A percentile compares a stretch with the other conserved stretches of the same genome.
Conservation (phyloP, 2,888 invertebrate species). For the Embidobia sp. region DNA sequence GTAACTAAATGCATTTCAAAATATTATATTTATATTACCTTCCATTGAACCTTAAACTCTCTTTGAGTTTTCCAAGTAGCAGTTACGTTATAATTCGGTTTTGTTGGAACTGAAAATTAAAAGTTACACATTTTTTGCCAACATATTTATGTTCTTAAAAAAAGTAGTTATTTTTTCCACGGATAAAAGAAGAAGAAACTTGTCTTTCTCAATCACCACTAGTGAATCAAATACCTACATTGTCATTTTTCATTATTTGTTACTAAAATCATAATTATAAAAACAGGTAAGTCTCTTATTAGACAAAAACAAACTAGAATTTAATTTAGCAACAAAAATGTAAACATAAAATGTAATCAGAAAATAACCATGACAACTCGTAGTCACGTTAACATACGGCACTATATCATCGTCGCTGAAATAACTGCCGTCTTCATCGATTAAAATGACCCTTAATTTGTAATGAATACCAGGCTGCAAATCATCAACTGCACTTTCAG, state of each 20-base stretch:
- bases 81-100: constrained; percentile 58
- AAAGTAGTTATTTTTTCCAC: no score
- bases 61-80: constrained; percentile 48
- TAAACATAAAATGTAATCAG: not conserved
- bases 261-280: no score
- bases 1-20: no score
- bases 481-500: constrained; percentile 33
- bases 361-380: constrained; percentile 55
- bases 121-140: no score
- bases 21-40: constrained; percentile 52
- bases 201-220: no score
- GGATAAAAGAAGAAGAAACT: no score
- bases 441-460: constrained; percentile 54
- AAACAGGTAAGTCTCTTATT: no score
- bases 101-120: constrained; percentile 45
- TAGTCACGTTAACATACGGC: constrained; percentile 49
- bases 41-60: constrained; percentile 61
- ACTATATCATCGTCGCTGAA: constrained; percentile 45
- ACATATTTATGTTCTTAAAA: not conserved
- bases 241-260: no score
- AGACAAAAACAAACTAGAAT: no score
- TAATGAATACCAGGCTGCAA: constrained; percentile 58
- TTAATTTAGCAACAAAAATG: no score
- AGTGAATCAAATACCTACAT: no score
- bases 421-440: constrained; percentile 61